Conservation (phyloP, 2,888 invertebrate genomes). For the Conus canariensis region DNA sequence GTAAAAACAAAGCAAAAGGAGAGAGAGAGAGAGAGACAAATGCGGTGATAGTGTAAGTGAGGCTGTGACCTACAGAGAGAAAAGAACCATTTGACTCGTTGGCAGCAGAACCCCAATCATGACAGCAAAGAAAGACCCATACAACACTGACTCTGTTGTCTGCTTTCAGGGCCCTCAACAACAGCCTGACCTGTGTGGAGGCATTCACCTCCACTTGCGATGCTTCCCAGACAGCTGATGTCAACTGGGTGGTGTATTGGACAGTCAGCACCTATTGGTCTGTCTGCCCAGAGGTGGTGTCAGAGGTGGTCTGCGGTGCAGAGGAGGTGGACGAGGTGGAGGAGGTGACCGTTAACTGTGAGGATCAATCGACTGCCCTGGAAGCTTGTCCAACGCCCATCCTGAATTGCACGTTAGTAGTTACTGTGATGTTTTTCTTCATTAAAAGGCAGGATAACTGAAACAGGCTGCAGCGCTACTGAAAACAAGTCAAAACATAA, state of each 20-base stretch:
- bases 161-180: conserved; percentile 14
- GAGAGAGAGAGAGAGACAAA: not conserved
- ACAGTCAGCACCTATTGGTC: not conserved
- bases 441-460: too few species aligned
- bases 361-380: not conserved
- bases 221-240: not conserved
- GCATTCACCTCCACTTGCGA: not conserved
- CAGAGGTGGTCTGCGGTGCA: not conserved
- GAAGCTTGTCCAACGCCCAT: not conserved
- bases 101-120: too few species aligned
- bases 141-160: too few species aligned
- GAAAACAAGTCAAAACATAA: too few species aligned
- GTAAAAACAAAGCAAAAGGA: too few species aligned
- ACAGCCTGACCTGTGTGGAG: not conserved
- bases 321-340: too few species aligned
- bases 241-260: not conserved
- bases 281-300: conserved; percentile 23
- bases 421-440: too few species aligned
- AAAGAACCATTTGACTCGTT: too few species aligned
- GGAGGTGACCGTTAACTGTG: too few species aligned
- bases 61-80: not conserved
- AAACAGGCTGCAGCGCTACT: too few species aligned
- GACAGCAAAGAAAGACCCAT: too few species aligned
- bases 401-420: too few species aligned
- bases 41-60: not conserved